phyloP scores from a whole-genome alignment of 2,113 vertebrate genomes.

The Parus major region DNA sequence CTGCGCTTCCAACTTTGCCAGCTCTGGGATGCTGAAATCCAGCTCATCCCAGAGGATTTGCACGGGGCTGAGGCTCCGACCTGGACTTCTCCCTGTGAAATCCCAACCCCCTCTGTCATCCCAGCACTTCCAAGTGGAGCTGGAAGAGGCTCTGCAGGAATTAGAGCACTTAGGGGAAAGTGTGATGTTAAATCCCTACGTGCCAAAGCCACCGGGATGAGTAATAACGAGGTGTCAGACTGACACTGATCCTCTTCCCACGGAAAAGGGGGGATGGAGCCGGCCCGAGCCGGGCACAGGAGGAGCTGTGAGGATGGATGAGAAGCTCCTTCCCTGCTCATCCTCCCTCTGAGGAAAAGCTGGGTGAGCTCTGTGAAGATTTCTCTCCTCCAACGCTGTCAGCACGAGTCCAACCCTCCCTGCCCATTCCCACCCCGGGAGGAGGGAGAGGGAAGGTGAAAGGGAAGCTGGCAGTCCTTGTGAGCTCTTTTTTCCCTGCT shows the following conservation, averaged over 20 bases:
- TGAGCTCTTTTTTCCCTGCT: neutral
- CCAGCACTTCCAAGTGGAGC: neutral
- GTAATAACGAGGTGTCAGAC: neutral
- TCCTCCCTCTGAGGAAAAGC: neutral
- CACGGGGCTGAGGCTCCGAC: neutral
- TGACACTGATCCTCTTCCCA: neutral
- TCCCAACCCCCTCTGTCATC: neutral
- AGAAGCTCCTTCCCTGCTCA: neutral
- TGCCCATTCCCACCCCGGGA: neutral
- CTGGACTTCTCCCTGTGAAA: neutral
- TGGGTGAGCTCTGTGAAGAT: neutral
- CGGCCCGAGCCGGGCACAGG: neutral
- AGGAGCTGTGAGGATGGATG: neutral
- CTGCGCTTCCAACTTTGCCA: constrained; percentile 9
- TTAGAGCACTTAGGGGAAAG: neutral
- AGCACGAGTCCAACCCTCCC: neutral
- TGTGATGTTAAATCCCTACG: neutral
- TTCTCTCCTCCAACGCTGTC: neutral
- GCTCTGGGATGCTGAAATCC: neutral
- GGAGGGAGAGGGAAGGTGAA: neutral
- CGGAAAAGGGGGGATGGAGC: neutral
- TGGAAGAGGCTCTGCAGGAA: neutral
- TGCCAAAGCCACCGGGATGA: neutral
- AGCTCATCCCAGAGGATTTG: neutral
- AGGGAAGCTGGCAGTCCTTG: neutral